Percentiles rank a stretch among this genome's conserved stretches.
Conservation (phyloP, 2,113 vertebrate species). For the Chaenogobius annularis region DNA sequence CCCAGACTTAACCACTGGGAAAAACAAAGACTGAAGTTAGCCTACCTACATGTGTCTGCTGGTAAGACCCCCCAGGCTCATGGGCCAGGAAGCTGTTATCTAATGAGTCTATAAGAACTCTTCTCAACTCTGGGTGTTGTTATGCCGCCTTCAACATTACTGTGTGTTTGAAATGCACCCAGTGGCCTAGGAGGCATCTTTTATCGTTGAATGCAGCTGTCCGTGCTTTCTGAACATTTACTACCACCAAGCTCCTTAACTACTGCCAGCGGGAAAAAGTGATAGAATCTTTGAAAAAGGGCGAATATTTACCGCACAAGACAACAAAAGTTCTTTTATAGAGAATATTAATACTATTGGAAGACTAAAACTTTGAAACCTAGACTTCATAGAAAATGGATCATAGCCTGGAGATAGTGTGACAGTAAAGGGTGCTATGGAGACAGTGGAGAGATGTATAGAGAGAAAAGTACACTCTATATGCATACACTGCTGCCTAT, state of each 20-base stretch:
- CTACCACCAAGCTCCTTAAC: conserved; percentile 58
- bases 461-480: conserved; percentile 53
- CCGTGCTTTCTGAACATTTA: conserved; percentile 71
- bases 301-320: conserved; percentile 58
- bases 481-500: conserved; percentile 57
- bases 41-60: conserved; percentile 43
- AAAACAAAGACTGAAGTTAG: conserved; percentile 7
- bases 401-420: conserved; percentile 45
- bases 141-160: conserved; percentile 73
- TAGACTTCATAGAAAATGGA: conserved; percentile 53
- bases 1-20: not conserved
- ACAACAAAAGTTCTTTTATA: conserved; percentile 55
- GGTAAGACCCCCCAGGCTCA: conserved; percentile 51
- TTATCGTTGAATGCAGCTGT: conserved; percentile 77
- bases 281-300: conserved; percentile 48
- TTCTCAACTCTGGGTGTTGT: conserved; percentile 60
- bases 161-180: conserved; percentile 72
- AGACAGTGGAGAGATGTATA: conserved; percentile 32
- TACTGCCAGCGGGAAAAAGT: conserved; percentile 54
- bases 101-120: conserved; percentile 71
- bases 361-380: conserved; percentile 58
- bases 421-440: conserved; percentile 47
- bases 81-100: conserved; percentile 47
- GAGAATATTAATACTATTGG: conserved; percentile 57
- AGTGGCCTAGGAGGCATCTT: conserved; percentile 70